Percentiles rank a stretch among this genome's conserved stretches.
Conservation (phyloP, 2,888 invertebrate genomes). For the Agapetus fuscipes region DNA sequence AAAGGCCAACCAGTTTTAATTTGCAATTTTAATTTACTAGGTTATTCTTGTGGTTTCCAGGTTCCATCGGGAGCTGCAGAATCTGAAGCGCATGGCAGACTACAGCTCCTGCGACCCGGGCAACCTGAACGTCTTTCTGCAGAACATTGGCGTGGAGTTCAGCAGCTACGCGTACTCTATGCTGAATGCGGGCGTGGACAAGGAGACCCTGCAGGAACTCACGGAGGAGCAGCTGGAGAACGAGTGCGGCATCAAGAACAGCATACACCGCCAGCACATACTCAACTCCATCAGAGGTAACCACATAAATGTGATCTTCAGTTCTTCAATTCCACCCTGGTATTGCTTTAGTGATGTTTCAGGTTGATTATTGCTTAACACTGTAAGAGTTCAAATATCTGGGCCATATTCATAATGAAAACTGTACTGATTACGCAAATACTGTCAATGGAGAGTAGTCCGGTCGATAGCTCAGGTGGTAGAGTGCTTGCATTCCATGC, state of each 20-base stretch:
- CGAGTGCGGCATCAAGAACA: slow-evolving; percentile 89
- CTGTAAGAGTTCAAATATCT: no score
- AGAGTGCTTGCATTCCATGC: no score
- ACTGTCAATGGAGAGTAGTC: no score
- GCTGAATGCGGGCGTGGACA: slow-evolving; percentile 92
- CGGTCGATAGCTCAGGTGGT: no score
- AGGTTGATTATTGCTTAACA: no score
- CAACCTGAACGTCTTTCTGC: slow-evolving; percentile 80
- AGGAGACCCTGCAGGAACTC: slow-evolving; percentile 72
- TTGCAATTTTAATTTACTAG: no score
- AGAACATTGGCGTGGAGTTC: slow-evolving; percentile 77
- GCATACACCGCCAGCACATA: slow-evolving; percentile 88
- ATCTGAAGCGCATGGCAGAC: slow-evolving; percentile 91
- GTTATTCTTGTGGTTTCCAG: no score
- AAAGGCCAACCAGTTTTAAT: no score
- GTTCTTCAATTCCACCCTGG: no score
- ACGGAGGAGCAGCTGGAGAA: slow-evolving; percentile 85
- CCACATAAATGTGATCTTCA: no score
- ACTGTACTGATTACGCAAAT: no score
- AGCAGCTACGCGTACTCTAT: slow-evolving; percentile 95
- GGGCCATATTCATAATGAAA: neutral
- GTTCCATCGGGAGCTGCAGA: slow-evolving; percentile 86
- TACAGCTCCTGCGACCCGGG: slow-evolving; percentile 90
- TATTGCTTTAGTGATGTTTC: no score
- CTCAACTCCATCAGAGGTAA: slow-evolving; percentile 74